Base-by-base conservation (phyloP, 2,797 vertebrate genomes). In the Sebastes oblongus region DNA sequence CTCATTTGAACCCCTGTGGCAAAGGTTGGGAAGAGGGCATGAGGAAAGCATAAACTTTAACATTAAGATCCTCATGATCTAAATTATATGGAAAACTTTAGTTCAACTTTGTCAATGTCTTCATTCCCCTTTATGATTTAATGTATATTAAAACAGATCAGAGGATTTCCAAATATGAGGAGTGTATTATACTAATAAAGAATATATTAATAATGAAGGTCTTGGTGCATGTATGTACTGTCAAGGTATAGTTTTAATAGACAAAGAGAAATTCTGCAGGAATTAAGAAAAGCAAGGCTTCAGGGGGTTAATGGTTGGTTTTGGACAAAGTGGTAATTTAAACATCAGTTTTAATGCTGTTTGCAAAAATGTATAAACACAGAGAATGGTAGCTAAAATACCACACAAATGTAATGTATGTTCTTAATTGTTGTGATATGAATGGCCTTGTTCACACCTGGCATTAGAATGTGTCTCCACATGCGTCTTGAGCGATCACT, bases 1-100 rank as follows among this genome's bases (percentile, higher is more conserved):
- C 66, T 71, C 36, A 69, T 82, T 83, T 78, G 61, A 76, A 74
- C 77, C 78, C 75, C 82, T 74, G 74, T 75, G 75, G 87, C 5
- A 74, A 16, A 82, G 76, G 72, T 79, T 39, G 8, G 8, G 27
- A 64, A 50, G 66, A 61, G 24, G 9, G 18, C 60, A 74, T 25
- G 10, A 56, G 30, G 16, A 77, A 77, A 76, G 5, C 30, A 30
- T 29, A 56, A 2, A 56, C 42, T 75, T 62, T 20, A 39, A 22
- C 80, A 71, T 67, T 0, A 72, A 54, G 8, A 25, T 54, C 25
- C 11, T 42, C 1, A 0, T 64, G 6, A 25, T 39, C 22, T 62
- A 14, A 56, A 46, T 24, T 27, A 27, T 50, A 29, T 30, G 3
- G 18, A 32, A 39, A 56, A 24, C 65, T 50, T 12, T 27, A 7